Base-by-base conservation (phyloP, 2,113 vertebrate genomes). In the Dipodomys ordii region DNA sequence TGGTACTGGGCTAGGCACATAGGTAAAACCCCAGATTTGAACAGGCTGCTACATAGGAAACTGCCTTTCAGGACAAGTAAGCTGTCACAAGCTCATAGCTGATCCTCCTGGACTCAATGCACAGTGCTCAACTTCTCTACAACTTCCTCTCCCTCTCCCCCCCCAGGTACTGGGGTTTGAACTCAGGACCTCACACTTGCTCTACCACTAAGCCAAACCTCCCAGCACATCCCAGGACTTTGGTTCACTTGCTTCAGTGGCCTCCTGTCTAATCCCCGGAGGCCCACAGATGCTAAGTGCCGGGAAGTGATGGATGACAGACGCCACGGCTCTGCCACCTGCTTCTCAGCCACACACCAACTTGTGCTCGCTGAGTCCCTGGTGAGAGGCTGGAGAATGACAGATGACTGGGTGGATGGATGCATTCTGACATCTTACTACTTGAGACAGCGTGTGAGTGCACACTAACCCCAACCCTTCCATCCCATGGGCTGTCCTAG, bases 391-490 rank as follows among this genome's bases (percentile, higher is more conserved):
- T 6, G 25, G 53, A 67, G 83, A 83, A 87, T 35, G 64, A 94
- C 46, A 67, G 39, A 39, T 39, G 39, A 39, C 87, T 65, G 57
- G 62, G 53, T 65, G 81, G 32, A 72, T 62, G 53, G 28, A 53
- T 35, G 77, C 44, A 84, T 73, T 18, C 57, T 87, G 91, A 96
- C 87, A 84, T 68, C 83, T 95, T 76, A 89, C 67, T 88, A 89
- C 85, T 60, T 68, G 87, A 93, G 73, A 30, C 35, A 30, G 84
- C 81, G 53, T 65, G 15, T 49, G 60, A 57, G 32, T 4, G 0
- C 30, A n/a, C 35, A 16, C 69, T 3, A 7, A 12, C 57, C 69
- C 76, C 44, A 68, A 18, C 6, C 49, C 85, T 53, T 84, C 25
- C 49, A 18, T 19, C 9, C n/a, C 46, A 30, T 22, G 28, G 35